Evolutionary conservation across 2,797 vertebrate genomes (phyloP).

Genomic region (Scolopax bukidnonensis): DNA sequence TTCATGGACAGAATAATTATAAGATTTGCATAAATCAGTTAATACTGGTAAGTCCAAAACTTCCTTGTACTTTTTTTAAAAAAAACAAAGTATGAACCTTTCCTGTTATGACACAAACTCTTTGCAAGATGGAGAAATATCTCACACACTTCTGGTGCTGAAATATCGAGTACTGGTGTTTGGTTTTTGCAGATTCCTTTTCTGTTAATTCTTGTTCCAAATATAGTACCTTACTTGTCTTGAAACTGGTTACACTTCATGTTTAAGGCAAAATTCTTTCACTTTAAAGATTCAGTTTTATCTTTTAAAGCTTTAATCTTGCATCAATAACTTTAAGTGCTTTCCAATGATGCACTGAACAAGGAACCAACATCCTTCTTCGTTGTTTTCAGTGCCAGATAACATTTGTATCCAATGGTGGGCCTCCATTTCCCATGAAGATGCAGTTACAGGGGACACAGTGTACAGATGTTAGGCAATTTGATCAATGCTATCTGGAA

Average conservation of each 20-base stretch:
- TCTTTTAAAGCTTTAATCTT: background rate
- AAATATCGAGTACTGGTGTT: background rate
- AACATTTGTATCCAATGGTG: background rate
- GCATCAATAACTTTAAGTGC: background rate
- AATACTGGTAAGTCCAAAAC: background rate
- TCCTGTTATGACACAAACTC: background rate
- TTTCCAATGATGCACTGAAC: background rate
- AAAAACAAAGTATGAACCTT: background rate
- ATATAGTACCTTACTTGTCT: background rate
- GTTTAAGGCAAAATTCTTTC: background rate
- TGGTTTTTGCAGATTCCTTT: background rate
- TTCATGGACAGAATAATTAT: background rate
- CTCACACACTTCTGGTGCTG: fast-evolving
- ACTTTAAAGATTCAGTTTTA: background rate
- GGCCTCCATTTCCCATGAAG: background rate
- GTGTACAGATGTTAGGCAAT: background rate
- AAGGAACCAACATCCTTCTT: background rate
- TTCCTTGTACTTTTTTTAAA: background rate
- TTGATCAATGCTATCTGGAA: background rate
- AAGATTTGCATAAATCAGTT: constrained; percentile 2
- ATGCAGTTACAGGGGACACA: background rate
- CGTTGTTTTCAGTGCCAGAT: background rate
- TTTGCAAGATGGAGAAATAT: background rate
- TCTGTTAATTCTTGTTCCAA: background rate
- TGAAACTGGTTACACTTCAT: background rate